These are phyloP conservation scores for Sapajus apella DNA, from an alignment of 2,113 vertebrate genomes.

Conservation along the genomic window DNA sequence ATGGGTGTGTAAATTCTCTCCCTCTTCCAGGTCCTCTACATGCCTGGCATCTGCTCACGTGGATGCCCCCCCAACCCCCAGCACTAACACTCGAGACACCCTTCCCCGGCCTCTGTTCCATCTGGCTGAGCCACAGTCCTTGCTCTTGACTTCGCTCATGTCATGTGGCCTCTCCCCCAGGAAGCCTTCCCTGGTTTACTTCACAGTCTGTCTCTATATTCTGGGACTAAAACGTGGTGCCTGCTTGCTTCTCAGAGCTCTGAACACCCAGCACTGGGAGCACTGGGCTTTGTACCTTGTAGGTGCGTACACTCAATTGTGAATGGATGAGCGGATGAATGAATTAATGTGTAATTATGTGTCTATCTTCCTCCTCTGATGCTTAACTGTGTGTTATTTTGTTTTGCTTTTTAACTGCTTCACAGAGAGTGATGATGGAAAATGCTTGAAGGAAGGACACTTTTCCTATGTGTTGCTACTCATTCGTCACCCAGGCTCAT, in stretches of 20 bases:
- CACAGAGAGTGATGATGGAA: not conserved
- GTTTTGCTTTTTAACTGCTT: not conserved
- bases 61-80: not conserved
- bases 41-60: not conserved
- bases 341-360: fast-evolving
- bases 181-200: not conserved
- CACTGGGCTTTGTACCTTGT: not conserved
- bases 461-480: not conserved
- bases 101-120: not conserved
- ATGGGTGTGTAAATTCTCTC: not conserved
- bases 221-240: not conserved
- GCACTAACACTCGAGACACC: not conserved
- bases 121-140: not conserved
- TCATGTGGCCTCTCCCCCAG: not conserved
- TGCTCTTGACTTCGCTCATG: not conserved
- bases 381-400: not conserved
- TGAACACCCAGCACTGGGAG: not conserved
- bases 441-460: not conserved
- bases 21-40: not conserved
- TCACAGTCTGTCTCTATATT: not conserved
- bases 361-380: not conserved
- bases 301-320: not conserved
- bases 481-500: not conserved
- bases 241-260: not conserved
- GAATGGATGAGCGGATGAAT: not conserved